A percentile compares a stretch with the other conserved stretches of the same genome.
Evolutionary conservation across 2,888 invertebrate species (phyloP).

Genomic region (Oegoconia quadripuncta): DNA sequence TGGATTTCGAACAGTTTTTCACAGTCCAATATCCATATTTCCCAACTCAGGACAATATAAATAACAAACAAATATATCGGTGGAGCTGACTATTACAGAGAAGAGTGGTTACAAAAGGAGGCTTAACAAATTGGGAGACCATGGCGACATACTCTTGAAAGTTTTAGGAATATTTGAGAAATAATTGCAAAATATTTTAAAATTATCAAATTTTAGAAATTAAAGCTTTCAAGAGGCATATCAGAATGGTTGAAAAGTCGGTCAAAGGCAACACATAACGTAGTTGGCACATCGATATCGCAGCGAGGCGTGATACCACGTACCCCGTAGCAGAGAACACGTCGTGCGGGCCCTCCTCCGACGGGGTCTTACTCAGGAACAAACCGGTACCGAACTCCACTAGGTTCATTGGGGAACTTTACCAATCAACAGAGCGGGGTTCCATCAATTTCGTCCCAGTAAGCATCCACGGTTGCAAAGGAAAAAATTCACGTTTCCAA

Average conservation of each 20-base stretch:
- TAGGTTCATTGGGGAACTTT: slow-evolving; percentile 94
- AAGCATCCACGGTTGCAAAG: slow-evolving; percentile 72
- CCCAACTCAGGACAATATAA: slow-evolving; percentile 36
- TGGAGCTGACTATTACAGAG: slow-evolving; percentile 51
- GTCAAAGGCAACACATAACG: neutral
- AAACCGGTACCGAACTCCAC: slow-evolving; percentile 97
- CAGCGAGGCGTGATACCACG: slow-evolving; percentile 64
- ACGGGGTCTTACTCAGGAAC: slow-evolving; percentile 94
- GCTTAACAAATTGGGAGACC: slow-evolving; percentile 14
- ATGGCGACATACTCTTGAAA: slow-evolving; percentile 10
- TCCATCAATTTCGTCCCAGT: slow-evolving; percentile 46
- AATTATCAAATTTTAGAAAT: too few relatives aligned
- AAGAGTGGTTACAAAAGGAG: slow-evolving; percentile 51
- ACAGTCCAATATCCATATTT: slow-evolving; percentile 28
- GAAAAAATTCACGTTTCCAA: slow-evolving; percentile 61
- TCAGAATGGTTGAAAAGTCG: neutral
- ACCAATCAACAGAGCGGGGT: slow-evolving; percentile 51
- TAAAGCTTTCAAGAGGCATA: neutral
- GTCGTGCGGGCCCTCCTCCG: slow-evolving; percentile 90
- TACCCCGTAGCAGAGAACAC: slow-evolving; percentile 82
- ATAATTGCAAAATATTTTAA: too few relatives aligned
- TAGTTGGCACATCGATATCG: slow-evolving; percentile 54
- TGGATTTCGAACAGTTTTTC: slow-evolving; percentile 22
- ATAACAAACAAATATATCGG: slow-evolving; percentile 46
- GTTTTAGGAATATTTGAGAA: neutral